Conservation (phyloP, 1,140 invertebrate species). For the Planococcus citri region DNA sequence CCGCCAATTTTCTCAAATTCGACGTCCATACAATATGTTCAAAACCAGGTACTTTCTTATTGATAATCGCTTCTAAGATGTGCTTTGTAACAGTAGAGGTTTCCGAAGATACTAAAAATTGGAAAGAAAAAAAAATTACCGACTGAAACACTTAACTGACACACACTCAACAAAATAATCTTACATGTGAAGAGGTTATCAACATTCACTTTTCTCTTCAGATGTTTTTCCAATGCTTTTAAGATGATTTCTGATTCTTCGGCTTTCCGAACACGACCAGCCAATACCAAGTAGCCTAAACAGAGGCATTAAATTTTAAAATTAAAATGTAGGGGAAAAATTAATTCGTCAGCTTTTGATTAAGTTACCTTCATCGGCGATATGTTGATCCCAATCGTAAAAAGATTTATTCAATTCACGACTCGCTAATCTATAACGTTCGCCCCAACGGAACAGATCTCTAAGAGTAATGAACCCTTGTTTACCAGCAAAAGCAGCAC, state of each 20-base stretch:
- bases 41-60: conserved; percentile 41
- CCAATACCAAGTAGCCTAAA: conserved; percentile 72
- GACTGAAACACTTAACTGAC: no score
- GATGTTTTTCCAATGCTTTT: conserved; percentile 67
- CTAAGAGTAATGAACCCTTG: conserved; percentile 88
- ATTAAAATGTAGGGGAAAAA: not conserved
- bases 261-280: conserved; percentile 75
- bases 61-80: conserved; percentile 54
- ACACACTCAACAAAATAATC: no score
- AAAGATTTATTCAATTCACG: conserved; percentile 41
- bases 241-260: conserved; percentile 67
- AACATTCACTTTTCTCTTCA: conserved; percentile 63
- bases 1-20: conserved; percentile 77
- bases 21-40: conserved; percentile 86
- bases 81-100: conserved; percentile 64
- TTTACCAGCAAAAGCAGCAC: conserved; percentile 84
- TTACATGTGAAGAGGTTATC: conserved; percentile 59
- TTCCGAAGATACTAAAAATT: conserved; percentile 25
- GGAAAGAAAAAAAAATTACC: no score
- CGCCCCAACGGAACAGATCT: conserved; percentile 96
- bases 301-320: conserved; percentile 9
- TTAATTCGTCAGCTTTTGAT: no score
- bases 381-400: conserved; percentile 95
- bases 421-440: conserved; percentile 69
- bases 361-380: conserved; percentile 75